Evolutionary conservation across 2,113 vertebrate genomes (phyloP).

Genomic region (Petromus typicus): DNA sequence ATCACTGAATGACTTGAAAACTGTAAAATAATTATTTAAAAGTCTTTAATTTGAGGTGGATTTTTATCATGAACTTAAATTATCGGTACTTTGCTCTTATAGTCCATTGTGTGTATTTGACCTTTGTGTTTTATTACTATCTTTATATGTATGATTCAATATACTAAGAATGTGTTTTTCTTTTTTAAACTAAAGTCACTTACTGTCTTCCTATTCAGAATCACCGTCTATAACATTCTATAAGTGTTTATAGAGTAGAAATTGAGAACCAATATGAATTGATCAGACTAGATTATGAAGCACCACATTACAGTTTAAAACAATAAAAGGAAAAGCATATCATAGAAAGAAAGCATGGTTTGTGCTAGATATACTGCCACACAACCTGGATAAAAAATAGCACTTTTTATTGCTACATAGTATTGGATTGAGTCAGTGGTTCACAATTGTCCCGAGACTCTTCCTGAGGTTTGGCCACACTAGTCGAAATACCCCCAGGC

Average conservation of each 20-base stretch:
- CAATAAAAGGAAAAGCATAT: not conserved
- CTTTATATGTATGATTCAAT: not conserved
- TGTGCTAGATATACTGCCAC: not conserved
- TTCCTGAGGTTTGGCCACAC: not conserved
- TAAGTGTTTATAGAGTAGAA: not conserved
- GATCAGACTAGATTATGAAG: conserved; percentile 32
- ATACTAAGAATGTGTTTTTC: not conserved
- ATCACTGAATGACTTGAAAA: conserved; percentile 1
- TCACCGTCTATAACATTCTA: not conserved
- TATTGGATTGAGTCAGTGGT: not conserved
- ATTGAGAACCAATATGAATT: not conserved
- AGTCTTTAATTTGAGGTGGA: not conserved
- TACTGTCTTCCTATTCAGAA: not conserved
- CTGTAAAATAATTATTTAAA: not conserved
- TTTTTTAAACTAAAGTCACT: not conserved
- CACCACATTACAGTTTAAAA: not conserved
- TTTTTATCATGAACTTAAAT: conserved; percentile 18
- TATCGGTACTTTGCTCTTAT: not conserved
- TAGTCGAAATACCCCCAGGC: conserved; percentile 44
- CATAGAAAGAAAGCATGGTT: not conserved
- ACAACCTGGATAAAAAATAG: conserved; percentile 41
- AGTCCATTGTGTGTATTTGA: not conserved
- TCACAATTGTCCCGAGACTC: not conserved
- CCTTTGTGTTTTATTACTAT: not conserved
- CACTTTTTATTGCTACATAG: conserved; percentile 45